Base-by-base conservation (phyloP, 2,113 vertebrate genomes). In the Xiphorhynchus elegans region DNA sequence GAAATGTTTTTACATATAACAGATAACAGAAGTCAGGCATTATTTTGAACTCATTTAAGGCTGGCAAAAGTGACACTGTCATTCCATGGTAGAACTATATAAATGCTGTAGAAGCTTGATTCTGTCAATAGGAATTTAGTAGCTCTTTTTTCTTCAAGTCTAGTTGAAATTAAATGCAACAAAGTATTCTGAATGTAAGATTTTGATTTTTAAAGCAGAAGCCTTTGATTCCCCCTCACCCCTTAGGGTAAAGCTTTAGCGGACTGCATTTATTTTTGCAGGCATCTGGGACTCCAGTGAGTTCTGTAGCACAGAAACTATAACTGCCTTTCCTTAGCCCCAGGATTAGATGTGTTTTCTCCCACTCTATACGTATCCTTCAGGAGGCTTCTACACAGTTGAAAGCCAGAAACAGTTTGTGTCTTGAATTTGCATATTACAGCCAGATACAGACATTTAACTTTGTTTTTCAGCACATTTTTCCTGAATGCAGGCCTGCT, bases 41-140 rank as follows among this genome's bases (percentile, higher is more conserved):
- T 96, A 84, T 87, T 96, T 93, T 93, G 97, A 96, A 90, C 35
- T 80, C 2, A 28, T 53, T 39, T 90, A 70, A 62, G 35, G n/a
- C 18, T 55, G 86, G 49, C 56, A 93, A 69, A 89, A 59, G 83
- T 82, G 85, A 80, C 35, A 17, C 59, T 92, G 11, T 80, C 47
- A 11, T 62, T 90, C 63, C 44, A 2, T 89, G 74, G 84, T 20
- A 82, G 72, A 92, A 93, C 81, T 42, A 69, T 37, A 84, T 75
- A 90, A 95, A 76, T 49, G 33, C 13, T 20, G 28, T 44, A 84
- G 25, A 78, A 88, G 7, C 72, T 90, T 87, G 66, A 58, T 95
- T 94, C 80, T 81, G 47, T 87, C 87, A 95, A 69, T 50, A 86
- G 88, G n/a, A 94, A 72, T 93, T 76, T 44, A 84, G 37, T n/a